phyloP scores from a whole-genome alignment of 2,888 invertebrate genomes.

The Leptarthrus brevirostris region DNA sequence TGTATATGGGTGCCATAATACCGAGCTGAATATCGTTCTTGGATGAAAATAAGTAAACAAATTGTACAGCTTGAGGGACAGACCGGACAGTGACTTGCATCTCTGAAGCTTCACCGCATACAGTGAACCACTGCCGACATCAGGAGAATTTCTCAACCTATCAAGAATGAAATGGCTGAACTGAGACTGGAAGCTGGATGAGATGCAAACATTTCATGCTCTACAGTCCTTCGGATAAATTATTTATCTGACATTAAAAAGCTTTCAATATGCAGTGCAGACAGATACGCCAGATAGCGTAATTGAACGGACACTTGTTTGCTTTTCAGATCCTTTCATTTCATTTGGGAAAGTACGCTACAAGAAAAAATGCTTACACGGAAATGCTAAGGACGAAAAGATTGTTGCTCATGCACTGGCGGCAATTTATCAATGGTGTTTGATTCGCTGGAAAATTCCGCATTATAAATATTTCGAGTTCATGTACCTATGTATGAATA shows the following conservation, averaged over 20 bases:
- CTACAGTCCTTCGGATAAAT: constrained; percentile 17
- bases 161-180: neutral
- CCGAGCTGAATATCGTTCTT: neutral
- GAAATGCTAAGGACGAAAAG: neutral
- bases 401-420: too few species aligned
- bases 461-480: too few species aligned
- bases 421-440: neutral
- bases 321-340: neutral
- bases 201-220: constrained; percentile 23
- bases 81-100: neutral
- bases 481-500: too few species aligned
- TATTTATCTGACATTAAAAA: constrained; percentile 36
- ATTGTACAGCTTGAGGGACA: neutral
- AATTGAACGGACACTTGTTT: constrained; percentile 26
- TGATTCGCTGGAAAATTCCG: neutral
- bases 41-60: constrained; percentile 20
- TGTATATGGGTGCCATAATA: constrained; percentile 12
- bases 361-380: neutral
- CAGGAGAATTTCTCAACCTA: neutral
- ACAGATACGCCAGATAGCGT: constrained; percentile 22
- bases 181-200: neutral
- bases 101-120: neutral
- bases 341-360: neutral
- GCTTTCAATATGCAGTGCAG: constrained; percentile 41
- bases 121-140: neutral